phyloP scores from a whole-genome alignment of 2,888 invertebrate species.

The Diachrysia chrysitis region DNA sequence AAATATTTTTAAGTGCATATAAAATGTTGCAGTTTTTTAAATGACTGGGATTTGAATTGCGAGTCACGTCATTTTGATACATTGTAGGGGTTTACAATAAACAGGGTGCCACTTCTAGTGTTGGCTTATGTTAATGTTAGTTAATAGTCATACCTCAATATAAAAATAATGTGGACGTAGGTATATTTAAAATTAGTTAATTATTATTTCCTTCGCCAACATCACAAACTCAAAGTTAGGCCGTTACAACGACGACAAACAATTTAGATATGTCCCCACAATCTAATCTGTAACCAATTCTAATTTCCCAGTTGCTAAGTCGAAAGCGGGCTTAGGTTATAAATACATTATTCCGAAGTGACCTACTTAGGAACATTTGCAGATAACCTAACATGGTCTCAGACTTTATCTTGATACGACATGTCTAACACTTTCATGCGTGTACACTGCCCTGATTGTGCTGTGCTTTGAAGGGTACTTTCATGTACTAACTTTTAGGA shows the following conservation, averaged over 20 bases:
- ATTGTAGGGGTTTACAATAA: slow-evolving; percentile 26
- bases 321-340: slow-evolving; percentile 43
- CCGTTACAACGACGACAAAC: neutral
- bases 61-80: slow-evolving; percentile 26
- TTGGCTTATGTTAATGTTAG: neutral
- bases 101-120: neutral
- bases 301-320: slow-evolving; percentile 48
- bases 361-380: slow-evolving; percentile 53
- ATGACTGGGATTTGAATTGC: slow-evolving; percentile 17
- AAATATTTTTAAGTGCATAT: slow-evolving; percentile 50
- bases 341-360: slow-evolving; percentile 55
- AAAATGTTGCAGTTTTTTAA: slow-evolving; percentile 47
- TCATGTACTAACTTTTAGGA: neutral
- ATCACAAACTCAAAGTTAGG: neutral
- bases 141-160: neutral
- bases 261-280: slow-evolving; percentile 11
- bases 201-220: neutral
- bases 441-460: slow-evolving; percentile 20
- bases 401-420: slow-evolving; percentile 62
- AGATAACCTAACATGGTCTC: slow-evolving; percentile 63
- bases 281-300: slow-evolving; percentile 42
- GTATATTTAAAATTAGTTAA: too few species aligned
- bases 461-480: neutral
- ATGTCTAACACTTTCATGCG: slow-evolving; percentile 64
- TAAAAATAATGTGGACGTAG: too few species aligned